A percentile compares a stretch with the other conserved stretches of the same genome.
These are phyloP conservation scores for Tinamus guttatus DNA, from an alignment of 2,113 vertebrate genomes.

Conservation along the genomic window DNA sequence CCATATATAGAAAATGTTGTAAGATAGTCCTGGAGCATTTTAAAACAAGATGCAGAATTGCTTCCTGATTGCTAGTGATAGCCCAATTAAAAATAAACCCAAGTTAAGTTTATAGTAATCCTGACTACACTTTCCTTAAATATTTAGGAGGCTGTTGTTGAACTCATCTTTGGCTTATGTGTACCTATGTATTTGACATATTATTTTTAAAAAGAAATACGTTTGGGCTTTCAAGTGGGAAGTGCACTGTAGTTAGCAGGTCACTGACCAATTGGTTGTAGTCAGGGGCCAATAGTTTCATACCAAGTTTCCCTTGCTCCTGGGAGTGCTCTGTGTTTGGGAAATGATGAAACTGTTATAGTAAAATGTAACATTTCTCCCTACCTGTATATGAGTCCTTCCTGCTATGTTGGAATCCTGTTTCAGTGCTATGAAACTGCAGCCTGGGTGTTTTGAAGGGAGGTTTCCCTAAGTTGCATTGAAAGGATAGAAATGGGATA, in stretches of 20 bases:
- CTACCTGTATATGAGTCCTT: neutral
- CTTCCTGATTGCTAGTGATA: neutral
- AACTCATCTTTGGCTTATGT: neutral
- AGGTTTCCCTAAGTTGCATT: neutral
- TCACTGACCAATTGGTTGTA: too few species aligned
- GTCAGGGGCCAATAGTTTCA: neutral
- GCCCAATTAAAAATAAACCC: neutral
- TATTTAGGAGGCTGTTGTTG: neutral
- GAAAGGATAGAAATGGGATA: neutral
- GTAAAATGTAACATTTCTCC: neutral
- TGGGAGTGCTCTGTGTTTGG: neutral
- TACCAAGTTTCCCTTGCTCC: neutral
- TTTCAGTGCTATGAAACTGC: neutral
- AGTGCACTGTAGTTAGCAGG: neutral
- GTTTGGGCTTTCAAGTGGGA: neutral
- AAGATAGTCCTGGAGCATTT: neutral
- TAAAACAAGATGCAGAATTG: neutral
- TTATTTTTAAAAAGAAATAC: too few species aligned
- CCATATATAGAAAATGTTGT: neutral
- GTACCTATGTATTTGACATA: neutral
- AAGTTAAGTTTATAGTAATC: neutral
- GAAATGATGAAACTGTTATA: neutral
- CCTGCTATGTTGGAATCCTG: neutral
- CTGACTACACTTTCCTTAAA: neutral
- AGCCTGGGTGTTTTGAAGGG: neutral